Conservation (phyloP, 1,140 invertebrate species). For the Yoshiicerus persimilis region DNA sequence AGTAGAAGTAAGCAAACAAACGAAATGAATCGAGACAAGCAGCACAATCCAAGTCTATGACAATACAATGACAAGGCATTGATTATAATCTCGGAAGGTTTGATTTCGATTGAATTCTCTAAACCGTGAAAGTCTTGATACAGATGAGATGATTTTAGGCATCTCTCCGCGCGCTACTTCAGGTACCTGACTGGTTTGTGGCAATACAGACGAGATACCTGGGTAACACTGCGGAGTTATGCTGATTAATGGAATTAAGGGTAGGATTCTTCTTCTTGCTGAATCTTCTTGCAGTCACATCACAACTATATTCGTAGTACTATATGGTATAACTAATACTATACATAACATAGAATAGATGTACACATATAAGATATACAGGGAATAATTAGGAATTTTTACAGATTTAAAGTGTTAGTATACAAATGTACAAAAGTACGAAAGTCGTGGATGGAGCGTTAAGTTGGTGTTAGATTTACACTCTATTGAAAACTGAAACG, state of each 20-base stretch:
- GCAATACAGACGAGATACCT: conserved; percentile 70
- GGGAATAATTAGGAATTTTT: too few species aligned
- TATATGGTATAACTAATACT: too few species aligned
- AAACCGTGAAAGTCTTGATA: conserved; percentile 21
- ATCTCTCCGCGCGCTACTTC: conserved; percentile 90
- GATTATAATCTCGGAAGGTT: not conserved
- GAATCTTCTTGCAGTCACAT: not conserved
- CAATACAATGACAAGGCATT: not conserved
- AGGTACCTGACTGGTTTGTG: conserved; percentile 85
- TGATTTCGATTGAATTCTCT: not conserved
- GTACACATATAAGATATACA: too few species aligned
- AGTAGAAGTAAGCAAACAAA: not conserved
- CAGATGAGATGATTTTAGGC: conserved; percentile 46
- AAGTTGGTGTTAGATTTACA: not conserved
- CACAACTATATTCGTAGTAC: too few species aligned
- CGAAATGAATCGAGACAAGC: not conserved
- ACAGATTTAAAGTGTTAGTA: too few species aligned
- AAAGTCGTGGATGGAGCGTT: not conserved
- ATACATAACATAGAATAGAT: too few species aligned
- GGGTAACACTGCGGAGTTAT: conserved; percentile 55
- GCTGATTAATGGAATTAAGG: not conserved
- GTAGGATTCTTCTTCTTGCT: not conserved
- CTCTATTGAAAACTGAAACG: not conserved
- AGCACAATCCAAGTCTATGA: not conserved
- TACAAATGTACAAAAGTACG: too few species aligned